Base-by-base conservation (phyloP, 2,113 vertebrate species). In the Seriola quinqueradiata region DNA sequence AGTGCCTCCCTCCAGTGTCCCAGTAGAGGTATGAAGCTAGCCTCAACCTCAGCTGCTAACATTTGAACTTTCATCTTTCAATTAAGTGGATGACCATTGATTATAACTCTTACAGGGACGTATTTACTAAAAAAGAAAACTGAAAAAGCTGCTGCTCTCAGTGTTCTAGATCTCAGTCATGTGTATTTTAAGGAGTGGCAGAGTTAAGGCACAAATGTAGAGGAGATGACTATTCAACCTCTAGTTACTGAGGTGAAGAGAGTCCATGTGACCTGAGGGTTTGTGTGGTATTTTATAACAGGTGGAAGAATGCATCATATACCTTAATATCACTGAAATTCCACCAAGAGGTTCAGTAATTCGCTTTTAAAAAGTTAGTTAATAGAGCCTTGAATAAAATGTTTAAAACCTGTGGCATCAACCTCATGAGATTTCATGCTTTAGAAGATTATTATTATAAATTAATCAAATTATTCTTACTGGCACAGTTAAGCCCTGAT, bases 1-100 rank as follows among this genome's bases (percentile, higher is more conserved):
- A 57, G 95, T 97, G 96, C 96, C 97, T 95, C 95, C 96, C 70
- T 96, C 96, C 79, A 95, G 86, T 73, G 95, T 97, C 78, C 89
- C 95, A 68, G 95, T 96, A 17, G 97, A 98, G 96, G 97, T 98
- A 94, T 84, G 96, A 70, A 38, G 16, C 16, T 13, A 48, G 10
- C 48, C 36, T 76, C 70, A 55, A 68, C 40, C 42, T 82, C 75
- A 75, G 61, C 71, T 75, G 61, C n/a, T 58, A 28, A 25, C 16
- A 50, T 71, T 66, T 42, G 19, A 54, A 38, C 28, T 8, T 28
- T 46, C 3, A 16, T 48, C 44, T 75, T 52, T 65, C 40, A 36
- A 65, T 71, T 23, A 12, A 28, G 61, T 23, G 34, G 17, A 64
- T 42, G 59, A 44, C 16, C 75, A 12, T 46, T 42, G 10, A 12